Evolutionary conservation across 2,888 invertebrate species (phyloP).

Genomic region (Sphecodes monilicornis): DNA sequence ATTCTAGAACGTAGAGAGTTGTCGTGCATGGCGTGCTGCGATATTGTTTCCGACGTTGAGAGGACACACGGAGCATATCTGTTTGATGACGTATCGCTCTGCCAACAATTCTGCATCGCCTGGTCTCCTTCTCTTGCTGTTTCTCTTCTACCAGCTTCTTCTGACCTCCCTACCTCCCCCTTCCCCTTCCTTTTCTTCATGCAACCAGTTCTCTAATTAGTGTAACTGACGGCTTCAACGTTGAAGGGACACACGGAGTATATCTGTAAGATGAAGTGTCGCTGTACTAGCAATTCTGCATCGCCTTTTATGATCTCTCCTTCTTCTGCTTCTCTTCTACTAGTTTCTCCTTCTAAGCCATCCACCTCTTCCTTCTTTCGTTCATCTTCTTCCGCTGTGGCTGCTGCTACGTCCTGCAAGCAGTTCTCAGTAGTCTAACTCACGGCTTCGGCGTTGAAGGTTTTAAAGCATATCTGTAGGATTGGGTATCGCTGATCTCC

Average conservation of each 20-base stretch:
- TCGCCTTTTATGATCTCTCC: not conserved
- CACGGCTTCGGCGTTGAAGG: not conserved
- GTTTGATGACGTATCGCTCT: constrained; percentile 21
- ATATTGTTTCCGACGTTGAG: constrained; percentile 1
- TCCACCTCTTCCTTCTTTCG: too few species aligned
- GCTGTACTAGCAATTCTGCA: not conserved
- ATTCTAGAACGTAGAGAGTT: constrained; percentile 17
- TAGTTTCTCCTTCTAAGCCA: not conserved
- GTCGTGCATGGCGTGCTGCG: constrained; percentile 32
- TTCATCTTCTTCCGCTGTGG: too few species aligned
- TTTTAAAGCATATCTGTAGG: not conserved
- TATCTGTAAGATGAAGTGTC: not conserved
- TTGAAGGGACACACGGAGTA: not conserved
- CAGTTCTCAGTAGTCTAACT: not conserved
- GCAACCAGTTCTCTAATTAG: not conserved
- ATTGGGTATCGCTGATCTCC: not conserved
- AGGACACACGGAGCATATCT: constrained; percentile 14
- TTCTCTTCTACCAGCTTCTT: constrained; percentile 19
- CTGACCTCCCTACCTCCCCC: constrained; percentile 12
- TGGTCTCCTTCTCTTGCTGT: constrained; percentile 1
- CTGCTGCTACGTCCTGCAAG: not conserved
- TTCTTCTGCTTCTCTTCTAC: not conserved
- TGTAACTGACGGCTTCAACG: not conserved
- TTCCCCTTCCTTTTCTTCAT: not conserved
- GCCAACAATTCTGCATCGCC: constrained; percentile 31